phyloP scores from a whole-genome alignment of 2,888 invertebrate genomes.

The Camptogramma bilineatum region DNA sequence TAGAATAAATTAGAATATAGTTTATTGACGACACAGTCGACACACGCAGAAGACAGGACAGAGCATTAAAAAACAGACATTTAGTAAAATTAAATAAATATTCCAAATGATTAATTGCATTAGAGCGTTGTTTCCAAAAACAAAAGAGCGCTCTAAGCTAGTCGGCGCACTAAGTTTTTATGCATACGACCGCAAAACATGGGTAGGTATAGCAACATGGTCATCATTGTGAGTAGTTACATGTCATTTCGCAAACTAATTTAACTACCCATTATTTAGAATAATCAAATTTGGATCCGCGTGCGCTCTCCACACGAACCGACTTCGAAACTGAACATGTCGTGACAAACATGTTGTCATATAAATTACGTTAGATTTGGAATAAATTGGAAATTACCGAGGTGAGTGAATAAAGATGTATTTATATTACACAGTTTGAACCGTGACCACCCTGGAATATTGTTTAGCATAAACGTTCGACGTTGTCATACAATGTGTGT shows the following conservation, averaged over 20 bases:
- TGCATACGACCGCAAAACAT: too few relatives aligned
- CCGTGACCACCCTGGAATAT: constrained; percentile 3
- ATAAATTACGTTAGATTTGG: constrained; percentile 35
- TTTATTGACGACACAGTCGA: too few relatives aligned
- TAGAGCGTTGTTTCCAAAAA: too few relatives aligned
- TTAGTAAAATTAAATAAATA: too few relatives aligned
- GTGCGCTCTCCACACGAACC: constrained; percentile 52
- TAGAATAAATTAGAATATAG: too few relatives aligned
- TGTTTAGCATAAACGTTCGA: background rate
- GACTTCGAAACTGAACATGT: constrained; percentile 41
- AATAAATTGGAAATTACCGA: constrained; percentile 39
- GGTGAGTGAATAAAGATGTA: constrained; percentile 15
- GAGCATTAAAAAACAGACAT: too few relatives aligned
- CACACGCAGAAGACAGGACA: too few relatives aligned
- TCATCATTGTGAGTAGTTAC: background rate
- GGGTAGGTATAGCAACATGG: background rate
- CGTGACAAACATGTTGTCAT: constrained; percentile 48
- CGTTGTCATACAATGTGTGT: background rate
- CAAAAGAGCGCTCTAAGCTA: too few relatives aligned
- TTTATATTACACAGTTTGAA: background rate
- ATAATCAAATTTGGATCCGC: constrained; percentile 59
- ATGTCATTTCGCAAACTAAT: constrained; percentile 46
- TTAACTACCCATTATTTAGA: constrained; percentile 48
- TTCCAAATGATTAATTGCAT: too few relatives aligned
- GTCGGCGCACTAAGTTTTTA: too few relatives aligned